phyloP scores from a whole-genome alignment of 2,113 vertebrate genomes.

The Trogon surrucura region DNA sequence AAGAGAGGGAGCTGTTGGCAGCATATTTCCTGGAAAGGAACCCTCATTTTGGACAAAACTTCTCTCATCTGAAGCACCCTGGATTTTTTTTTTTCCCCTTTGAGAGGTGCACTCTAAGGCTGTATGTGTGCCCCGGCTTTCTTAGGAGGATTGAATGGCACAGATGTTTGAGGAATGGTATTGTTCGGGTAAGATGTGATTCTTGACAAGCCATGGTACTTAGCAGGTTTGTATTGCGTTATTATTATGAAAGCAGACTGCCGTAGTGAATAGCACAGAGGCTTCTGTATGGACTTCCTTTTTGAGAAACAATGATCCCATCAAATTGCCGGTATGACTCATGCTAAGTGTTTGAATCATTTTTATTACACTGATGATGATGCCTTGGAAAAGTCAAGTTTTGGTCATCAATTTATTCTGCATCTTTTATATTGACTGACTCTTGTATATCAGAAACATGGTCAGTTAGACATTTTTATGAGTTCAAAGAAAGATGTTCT shows the following conservation, averaged over 20 bases:
- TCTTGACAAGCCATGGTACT: not conserved
- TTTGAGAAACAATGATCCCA: conserved; percentile 58
- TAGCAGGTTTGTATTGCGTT: not conserved
- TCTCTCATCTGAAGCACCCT: not conserved
- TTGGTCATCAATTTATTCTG: conserved; percentile 53
- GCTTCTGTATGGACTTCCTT: not conserved
- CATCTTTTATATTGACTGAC: conserved; percentile 58
- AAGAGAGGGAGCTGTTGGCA: not conserved
- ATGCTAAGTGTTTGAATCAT: conserved; percentile 61
- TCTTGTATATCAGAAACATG: conserved; percentile 49
- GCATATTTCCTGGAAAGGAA: not conserved
- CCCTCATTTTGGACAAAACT: not conserved
- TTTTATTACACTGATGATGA: conserved; percentile 60
- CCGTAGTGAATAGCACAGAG: not conserved
- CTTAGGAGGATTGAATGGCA: not conserved
- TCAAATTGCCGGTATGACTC: conserved; percentile 59
- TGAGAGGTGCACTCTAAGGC: not conserved
- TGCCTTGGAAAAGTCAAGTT: conserved; percentile 58
- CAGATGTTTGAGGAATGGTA: not conserved
- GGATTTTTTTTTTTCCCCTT: not conserved
- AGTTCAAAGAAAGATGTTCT: conserved; percentile 39
- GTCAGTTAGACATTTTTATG: conserved; percentile 56
- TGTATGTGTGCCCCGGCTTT: not conserved
- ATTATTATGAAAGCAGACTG: not conserved
- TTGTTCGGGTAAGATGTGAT: not conserved